Evolutionary conservation across 2,113 vertebrate species (phyloP).

Genomic region (Charadrius vociferus): DNA sequence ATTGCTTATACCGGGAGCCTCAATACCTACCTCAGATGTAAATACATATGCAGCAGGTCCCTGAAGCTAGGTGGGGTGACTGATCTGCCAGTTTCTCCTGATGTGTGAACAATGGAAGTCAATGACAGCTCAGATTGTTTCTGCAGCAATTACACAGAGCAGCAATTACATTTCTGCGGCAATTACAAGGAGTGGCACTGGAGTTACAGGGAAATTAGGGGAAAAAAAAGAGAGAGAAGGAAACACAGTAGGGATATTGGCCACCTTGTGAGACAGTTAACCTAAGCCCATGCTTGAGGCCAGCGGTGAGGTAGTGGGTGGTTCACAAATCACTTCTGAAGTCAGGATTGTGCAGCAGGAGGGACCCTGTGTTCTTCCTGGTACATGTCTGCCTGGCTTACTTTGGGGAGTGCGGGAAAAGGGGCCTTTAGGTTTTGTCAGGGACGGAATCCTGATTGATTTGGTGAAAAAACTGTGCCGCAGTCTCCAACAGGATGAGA

Average conservation of each 20-base stretch:
- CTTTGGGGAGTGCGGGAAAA: not conserved
- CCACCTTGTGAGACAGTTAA: not conserved
- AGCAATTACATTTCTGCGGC: slow-evolving; percentile 60
- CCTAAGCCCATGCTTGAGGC: not conserved
- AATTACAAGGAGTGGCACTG: slow-evolving; percentile 54
- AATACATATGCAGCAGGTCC: slow-evolving; percentile 16
- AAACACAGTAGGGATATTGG: not conserved
- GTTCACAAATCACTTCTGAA: not conserved
- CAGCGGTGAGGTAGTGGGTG: not conserved
- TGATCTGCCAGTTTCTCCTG: slow-evolving; percentile 55
- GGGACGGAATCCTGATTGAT: not conserved
- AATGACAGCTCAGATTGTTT: slow-evolving; percentile 60
- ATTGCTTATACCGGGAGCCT: not conserved
- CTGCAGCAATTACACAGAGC: slow-evolving; percentile 53
- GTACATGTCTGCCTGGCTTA: not conserved
- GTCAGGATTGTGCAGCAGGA: not conserved
- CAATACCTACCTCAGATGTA: not conserved
- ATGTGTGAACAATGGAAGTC: slow-evolving; percentile 49
- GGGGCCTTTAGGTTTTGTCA: not conserved
- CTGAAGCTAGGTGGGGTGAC: slow-evolving; percentile 36
- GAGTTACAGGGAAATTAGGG: not conserved
- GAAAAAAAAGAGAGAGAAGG: not conserved
- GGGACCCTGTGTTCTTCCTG: not conserved
- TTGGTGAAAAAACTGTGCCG: not conserved
- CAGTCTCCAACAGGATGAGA: not conserved